A percentile compares a stretch with the other conserved stretches of the same genome.
Conservation (phyloP, 2,113 vertebrate genomes). For the Lathamus discolor region DNA sequence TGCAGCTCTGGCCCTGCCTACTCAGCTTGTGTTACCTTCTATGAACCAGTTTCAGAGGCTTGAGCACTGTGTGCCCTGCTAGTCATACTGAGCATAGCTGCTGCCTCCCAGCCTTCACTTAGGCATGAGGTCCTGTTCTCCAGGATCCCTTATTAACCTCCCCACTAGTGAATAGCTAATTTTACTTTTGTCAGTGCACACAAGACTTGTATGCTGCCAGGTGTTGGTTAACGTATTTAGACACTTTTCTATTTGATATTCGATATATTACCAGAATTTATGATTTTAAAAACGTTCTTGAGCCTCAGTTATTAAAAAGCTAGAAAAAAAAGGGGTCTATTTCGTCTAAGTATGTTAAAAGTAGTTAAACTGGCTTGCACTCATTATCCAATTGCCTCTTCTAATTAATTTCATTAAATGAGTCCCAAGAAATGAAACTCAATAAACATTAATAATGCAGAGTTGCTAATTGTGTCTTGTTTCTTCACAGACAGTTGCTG, state of each 20-base stretch:
- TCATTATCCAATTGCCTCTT: neutral
- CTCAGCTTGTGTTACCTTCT: neutral
- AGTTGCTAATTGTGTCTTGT: neutral
- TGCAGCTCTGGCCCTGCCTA: neutral
- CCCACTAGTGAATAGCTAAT: neutral
- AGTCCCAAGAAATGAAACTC: neutral
- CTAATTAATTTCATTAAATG: neutral
- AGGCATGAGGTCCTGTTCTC: neutral
- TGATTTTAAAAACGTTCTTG: neutral
- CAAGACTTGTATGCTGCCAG: neutral
- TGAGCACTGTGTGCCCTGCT: neutral
- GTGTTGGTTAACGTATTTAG: neutral
- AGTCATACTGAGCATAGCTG: neutral
- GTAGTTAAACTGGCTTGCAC: neutral
- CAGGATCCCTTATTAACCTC: neutral
- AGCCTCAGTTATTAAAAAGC: neutral
- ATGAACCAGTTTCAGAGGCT: neutral
- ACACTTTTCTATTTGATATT: neutral
- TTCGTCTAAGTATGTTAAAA: neutral
- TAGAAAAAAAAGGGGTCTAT: neutral
- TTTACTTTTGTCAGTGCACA: neutral
- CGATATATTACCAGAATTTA: neutral
- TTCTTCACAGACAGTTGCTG: slow-evolving; percentile 82
- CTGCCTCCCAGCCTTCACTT: neutral
- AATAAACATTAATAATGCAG: neutral